Evolutionary conservation across 2,888 invertebrate species (phyloP), one percentile per base, ranked within the genome.

Genomic region (Spialia ferax): DNA sequence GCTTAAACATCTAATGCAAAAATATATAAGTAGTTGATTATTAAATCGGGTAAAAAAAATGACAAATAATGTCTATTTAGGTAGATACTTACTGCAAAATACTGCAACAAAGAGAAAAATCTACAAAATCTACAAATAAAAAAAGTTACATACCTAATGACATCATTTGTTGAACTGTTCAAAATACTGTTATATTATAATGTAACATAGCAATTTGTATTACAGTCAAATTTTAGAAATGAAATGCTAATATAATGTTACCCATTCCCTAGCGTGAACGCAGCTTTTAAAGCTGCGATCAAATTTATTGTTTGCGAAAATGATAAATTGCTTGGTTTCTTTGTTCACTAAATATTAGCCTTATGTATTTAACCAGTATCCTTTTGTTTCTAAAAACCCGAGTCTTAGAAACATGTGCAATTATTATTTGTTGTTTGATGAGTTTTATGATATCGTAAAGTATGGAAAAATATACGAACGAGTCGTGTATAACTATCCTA

Each of bases 221-320:
- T 18, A 20, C 20, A 22, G 57, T 38, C 38, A 2, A 26, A 26
- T 29, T 13, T 32, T 20, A 22, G 20, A 57, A 22, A 38, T 38
- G 11, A 6, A n/a, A 18, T 18, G 42, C 11, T 1, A 6, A 35
- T 59, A 60, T 48, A 48, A 45, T 26, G 20, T 48, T 42, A 2
- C 18, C 18, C 11, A 38, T 38, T 57, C 50, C 57, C 50, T 18
- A 50, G 64, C 35, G 57, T 57, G 50, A 57, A 64, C 48, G 48
- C 50, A 57, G 57, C 57, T 64, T 63, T 64, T 50, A 50, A 57
- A 50, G 57, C 64, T 64, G 35, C 57, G 57, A 57, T 64, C 50
- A 50, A 64, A 57, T 64, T 48, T 64, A 64, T 64, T 50, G 64
- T 64, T 64, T 64, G 48, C 48, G 45, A 48, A 61, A 59, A 61